phyloP scores from a whole-genome alignment of 1,140 invertebrate genomes.

The Chironomus tepperi region DNA sequence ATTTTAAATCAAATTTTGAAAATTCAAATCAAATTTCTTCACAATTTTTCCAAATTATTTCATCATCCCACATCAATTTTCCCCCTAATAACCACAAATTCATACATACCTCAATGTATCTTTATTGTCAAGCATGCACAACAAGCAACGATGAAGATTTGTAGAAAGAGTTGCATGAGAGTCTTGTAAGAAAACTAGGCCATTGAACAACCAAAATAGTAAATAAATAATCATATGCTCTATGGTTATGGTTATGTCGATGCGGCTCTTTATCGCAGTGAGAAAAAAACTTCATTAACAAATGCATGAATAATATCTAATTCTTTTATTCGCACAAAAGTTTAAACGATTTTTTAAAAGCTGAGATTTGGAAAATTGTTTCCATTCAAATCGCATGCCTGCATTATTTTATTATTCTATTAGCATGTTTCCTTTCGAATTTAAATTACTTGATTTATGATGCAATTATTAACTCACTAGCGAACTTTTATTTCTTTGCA shows the following conservation, averaged over 20 bases:
- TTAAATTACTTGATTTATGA: neutral
- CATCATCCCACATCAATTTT: too few relatives aligned
- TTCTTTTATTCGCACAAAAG: too few relatives aligned
- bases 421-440: too few relatives aligned
- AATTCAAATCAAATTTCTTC: too few relatives aligned
- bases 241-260: neutral
- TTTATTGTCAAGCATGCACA: neutral
- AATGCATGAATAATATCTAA: neutral
- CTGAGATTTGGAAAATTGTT: too few relatives aligned
- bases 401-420: too few relatives aligned
- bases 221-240: neutral
- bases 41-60: too few relatives aligned
- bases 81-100: too few relatives aligned
- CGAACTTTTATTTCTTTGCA: too few relatives aligned
- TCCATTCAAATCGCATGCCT: too few relatives aligned
- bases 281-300: neutral
- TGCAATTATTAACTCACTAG: neutral
- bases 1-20: too few relatives aligned
- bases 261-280: neutral
- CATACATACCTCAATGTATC: neutral
- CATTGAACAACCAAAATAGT: conserved; percentile 11
- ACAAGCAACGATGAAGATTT: neutral
- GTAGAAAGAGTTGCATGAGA: neutral
- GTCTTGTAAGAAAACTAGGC: neutral
- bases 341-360: too few relatives aligned